A percentile compares a stretch with the other conserved stretches of the same genome.
phyloP scores from a whole-genome alignment of 2,113 vertebrate species.

The Sander vitreus region DNA sequence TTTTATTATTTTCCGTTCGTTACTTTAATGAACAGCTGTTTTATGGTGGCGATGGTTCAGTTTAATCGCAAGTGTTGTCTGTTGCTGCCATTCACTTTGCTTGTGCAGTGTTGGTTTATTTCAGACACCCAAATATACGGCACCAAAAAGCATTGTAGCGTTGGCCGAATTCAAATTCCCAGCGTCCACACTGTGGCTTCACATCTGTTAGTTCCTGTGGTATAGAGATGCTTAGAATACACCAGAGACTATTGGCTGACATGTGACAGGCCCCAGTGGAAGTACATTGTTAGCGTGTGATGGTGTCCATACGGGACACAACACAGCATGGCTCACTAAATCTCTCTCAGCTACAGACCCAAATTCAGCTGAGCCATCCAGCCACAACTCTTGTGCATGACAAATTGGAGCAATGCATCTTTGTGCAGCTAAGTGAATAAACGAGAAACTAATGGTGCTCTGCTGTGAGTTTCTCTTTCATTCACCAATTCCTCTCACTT shows the following conservation, averaged over 20 bases:
- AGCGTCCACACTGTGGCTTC: constrained; percentile 18
- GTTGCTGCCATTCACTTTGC: neutral
- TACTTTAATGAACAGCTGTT: constrained; percentile 64
- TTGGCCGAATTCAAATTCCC: constrained; percentile 20
- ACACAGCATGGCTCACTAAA: constrained; percentile 36
- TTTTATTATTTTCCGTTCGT: constrained; percentile 43
- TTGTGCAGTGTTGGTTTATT: constrained; percentile 20
- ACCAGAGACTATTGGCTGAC: constrained; percentile 46
- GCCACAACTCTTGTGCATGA: constrained; percentile 21
- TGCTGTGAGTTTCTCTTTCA: constrained; percentile 43
- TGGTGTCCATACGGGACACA: constrained; percentile 29
- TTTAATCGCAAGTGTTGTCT: constrained; percentile 42
- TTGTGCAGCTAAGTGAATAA: constrained; percentile 65
- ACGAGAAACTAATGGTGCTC: constrained; percentile 52
- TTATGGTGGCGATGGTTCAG: constrained; percentile 31
- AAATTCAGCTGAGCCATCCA: constrained; percentile 36
- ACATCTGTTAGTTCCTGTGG: constrained; percentile 40
- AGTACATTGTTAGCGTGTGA: constrained; percentile 38
- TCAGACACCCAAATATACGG: constrained; percentile 29
- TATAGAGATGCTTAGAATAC: constrained; percentile 37
- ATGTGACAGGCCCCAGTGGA: constrained; percentile 51
- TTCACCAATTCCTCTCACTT: constrained; percentile 35
- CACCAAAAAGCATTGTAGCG: neutral
- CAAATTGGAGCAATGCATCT: constrained; percentile 43
- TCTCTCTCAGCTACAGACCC: constrained; percentile 13